These are phyloP conservation scores for Ornithorhynchus anatinus DNA, from an alignment of 2,113 vertebrate genomes.

Conservation along the genomic window DNA sequence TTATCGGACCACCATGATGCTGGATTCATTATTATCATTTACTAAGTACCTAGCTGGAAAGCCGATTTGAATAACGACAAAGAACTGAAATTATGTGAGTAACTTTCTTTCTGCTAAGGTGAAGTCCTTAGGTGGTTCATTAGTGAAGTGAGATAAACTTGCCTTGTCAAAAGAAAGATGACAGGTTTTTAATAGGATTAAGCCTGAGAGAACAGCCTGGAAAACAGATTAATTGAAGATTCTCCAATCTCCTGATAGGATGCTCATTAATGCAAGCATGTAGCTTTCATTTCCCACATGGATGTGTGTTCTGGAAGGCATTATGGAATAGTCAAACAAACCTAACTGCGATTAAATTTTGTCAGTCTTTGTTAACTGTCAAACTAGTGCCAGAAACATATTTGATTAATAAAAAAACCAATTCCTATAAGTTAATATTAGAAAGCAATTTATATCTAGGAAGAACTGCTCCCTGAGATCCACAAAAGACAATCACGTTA, in stretches of 20 bases:
- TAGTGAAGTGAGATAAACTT: constrained; percentile 7
- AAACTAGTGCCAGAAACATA: constrained; percentile 28
- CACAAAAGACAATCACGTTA: too few species aligned
- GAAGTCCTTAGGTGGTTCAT: constrained; percentile 10
- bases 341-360: constrained; percentile 22
- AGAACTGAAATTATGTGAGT: not conserved
- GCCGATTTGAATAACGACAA: constrained; percentile 2
- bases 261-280: constrained; percentile 29
- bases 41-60: not conserved
- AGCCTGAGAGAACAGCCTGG: constrained; percentile 13
- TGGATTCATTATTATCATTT: not conserved
- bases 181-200: constrained; percentile 31
- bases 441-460: not conserved
- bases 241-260: constrained; percentile 8
- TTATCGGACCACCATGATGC: not conserved
- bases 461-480: not conserved
- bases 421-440: constrained; percentile 25
- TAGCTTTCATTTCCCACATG: constrained; percentile 25
- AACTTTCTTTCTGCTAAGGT: not conserved
- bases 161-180: constrained; percentile 12
- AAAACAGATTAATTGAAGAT: constrained; percentile 36
- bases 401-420: constrained; percentile 31
- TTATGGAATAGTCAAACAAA: constrained; percentile 20
- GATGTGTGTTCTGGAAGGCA: not conserved
- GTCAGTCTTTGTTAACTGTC: constrained; percentile 36